Conservation (phyloP, 2,113 vertebrate genomes). For the Cnemophilus loriae region DNA sequence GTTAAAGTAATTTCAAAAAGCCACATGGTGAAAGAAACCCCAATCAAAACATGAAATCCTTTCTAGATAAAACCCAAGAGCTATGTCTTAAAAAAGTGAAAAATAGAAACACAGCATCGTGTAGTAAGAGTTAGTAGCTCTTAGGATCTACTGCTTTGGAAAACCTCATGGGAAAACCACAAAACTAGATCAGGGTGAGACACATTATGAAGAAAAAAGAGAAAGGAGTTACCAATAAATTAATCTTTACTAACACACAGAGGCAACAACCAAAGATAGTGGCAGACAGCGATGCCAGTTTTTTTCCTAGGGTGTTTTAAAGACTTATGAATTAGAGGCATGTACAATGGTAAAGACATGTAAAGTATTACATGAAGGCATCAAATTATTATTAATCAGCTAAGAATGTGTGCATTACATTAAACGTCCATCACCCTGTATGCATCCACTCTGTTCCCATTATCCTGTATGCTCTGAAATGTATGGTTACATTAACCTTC, state of each 20-base stretch:
- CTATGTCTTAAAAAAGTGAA: not conserved
- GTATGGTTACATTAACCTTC: not conserved
- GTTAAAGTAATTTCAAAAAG: not conserved
- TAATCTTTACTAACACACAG: not conserved
- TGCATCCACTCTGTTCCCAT: not conserved
- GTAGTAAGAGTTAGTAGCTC: not conserved
- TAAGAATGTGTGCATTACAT: not conserved
- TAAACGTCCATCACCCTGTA: not conserved
- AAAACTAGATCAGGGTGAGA: not conserved
- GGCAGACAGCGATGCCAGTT: not conserved
- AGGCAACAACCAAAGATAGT: not conserved
- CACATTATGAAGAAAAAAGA: not conserved
- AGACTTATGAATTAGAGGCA: not conserved
- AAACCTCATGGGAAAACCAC: not conserved
- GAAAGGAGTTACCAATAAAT: not conserved
- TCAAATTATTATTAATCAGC: not conserved
- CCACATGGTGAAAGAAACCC: not conserved
- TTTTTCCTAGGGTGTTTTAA: not conserved
- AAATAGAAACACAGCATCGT: not conserved
- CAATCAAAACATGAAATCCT: not conserved
- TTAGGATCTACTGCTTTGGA: not conserved
- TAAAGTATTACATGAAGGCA: not conserved
- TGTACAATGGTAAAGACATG: not conserved
- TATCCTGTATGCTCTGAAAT: not conserved
- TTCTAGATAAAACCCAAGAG: not conserved